Percentiles rank a stretch among this genome's conserved stretches.
phyloP scores from a whole-genome alignment of 2,113 vertebrate species.

The Tyto alba region DNA sequence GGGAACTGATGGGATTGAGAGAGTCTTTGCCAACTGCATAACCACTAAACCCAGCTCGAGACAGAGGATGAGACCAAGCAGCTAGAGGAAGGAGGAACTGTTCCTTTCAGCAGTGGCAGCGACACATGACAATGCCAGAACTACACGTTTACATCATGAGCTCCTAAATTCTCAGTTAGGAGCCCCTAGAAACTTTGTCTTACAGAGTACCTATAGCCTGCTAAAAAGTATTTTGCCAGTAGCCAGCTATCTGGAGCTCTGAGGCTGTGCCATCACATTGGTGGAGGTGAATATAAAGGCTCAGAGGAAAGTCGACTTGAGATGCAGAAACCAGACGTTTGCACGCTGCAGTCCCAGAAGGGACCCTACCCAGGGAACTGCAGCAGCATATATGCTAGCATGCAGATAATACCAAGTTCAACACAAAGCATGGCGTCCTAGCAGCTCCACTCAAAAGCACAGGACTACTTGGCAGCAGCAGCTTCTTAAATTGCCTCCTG shows the following conservation, averaged over 20 bases:
- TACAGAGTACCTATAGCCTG: no score
- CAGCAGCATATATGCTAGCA: neutral
- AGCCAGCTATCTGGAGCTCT: neutral
- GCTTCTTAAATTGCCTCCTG: neutral
- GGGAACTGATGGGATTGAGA: neutral
- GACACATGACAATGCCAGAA: neutral
- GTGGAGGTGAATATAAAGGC: neutral
- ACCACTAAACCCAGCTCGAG: neutral
- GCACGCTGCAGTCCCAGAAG: accelerated
- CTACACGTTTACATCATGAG: neutral
- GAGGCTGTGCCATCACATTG: neutral
- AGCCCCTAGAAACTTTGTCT: neutral
- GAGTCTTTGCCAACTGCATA: neutral
- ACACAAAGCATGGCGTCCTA: neutral
- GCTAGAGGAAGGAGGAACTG: neutral
- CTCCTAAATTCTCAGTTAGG: neutral
- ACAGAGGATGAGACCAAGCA: neutral
- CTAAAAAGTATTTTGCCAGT: no score
- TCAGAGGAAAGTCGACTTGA: neutral
- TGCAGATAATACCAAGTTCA: neutral
- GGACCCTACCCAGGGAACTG: neutral
- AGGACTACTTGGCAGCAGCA: neutral
- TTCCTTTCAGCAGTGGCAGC: neutral
- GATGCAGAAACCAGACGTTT: neutral
- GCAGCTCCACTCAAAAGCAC: neutral